Conservation (phyloP, 2,113 vertebrate species). For the Falcunculus frontatus region DNA sequence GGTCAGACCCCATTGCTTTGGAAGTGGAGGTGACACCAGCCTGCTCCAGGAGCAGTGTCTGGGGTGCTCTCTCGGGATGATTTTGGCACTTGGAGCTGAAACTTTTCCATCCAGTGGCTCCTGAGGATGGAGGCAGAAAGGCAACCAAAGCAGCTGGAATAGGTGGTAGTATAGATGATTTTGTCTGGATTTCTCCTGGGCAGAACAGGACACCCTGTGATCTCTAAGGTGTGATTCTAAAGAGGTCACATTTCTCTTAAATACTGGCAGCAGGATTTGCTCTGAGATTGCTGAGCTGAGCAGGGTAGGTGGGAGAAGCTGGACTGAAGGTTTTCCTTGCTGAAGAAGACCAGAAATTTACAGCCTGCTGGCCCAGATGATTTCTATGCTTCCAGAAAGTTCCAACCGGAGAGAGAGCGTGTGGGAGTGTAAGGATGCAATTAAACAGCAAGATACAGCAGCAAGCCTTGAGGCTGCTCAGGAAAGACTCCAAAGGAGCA, state of each 20-base stretch:
- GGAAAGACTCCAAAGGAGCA: neutral
- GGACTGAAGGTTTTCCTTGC: neutral
- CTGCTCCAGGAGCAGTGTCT: neutral
- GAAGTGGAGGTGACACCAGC: neutral
- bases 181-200: neutral
- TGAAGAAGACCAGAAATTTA: neutral
- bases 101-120: neutral
- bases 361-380: neutral
- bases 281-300: neutral
- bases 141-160: neutral
- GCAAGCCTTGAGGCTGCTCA: neutral
- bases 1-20: accelerated
- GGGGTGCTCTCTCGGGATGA: neutral
- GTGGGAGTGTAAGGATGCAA: neutral
- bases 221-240: neutral
- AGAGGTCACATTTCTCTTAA: neutral
- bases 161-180: neutral
- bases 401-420: accelerated
- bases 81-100: neutral
- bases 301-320: neutral
- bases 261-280: neutral
- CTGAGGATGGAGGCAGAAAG: neutral
- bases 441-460: neutral
- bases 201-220: neutral
- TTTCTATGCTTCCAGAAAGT: neutral